A percentile compares a stretch with the other conserved stretches of the same genome.
Evolutionary conservation across 2,113 vertebrate species (phyloP).

Genomic region (Motacilla tschutschensis): DNA sequence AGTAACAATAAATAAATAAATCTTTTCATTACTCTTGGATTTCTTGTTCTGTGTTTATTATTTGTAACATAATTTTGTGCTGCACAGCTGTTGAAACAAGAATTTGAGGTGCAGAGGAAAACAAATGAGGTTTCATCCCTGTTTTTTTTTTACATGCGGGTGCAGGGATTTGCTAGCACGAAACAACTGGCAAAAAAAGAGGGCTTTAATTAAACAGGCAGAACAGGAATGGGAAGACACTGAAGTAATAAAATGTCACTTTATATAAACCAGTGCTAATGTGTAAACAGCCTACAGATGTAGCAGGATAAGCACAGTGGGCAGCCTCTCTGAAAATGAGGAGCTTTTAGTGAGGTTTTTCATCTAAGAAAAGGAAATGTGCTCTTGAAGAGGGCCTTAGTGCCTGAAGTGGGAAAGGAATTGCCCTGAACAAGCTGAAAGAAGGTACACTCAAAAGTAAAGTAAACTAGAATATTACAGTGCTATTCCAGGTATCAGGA

Average conservation of each 20-base stretch:
- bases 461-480: not conserved
- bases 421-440: not conserved
- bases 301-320: not conserved
- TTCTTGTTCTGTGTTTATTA: not conserved
- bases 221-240: not conserved
- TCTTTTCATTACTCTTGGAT: not conserved
- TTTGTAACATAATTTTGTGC: not conserved
- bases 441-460: not conserved
- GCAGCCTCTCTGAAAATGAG: not conserved
- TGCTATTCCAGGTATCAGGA: not conserved
- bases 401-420: not conserved
- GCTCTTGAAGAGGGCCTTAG: not conserved
- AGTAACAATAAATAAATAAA: not conserved
- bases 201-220: slow-evolving; percentile 1
- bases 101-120: not conserved
- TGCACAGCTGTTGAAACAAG: not conserved
- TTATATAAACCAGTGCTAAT: not conserved
- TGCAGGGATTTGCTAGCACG: not conserved
- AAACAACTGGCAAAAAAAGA: not conserved
- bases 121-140: not conserved
- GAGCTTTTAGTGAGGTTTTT: not conserved
- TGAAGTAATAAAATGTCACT: not conserved
- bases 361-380: not conserved
- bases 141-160: not conserved
- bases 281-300: not conserved